Evolutionary conservation across 2,113 vertebrate species (phyloP), one percentile per base, ranked within the genome.

Genomic region (Burhinus bistriatus): DNA sequence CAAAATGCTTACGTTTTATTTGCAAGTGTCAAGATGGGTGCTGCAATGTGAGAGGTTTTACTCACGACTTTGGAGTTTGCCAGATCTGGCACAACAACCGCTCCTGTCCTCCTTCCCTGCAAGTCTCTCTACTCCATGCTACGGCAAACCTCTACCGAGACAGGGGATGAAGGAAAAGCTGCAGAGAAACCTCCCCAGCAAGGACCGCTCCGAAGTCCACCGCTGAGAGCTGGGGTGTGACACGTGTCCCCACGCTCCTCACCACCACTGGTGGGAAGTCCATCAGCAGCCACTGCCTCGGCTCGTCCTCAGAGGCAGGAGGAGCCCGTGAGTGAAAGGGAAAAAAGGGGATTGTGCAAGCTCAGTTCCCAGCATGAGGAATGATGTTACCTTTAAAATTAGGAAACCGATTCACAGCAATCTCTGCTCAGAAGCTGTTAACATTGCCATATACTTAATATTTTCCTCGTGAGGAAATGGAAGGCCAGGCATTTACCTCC

Each of bases 201-300:
- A 71, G 64, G 73, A 21, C 11, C 1, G 2, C 65, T 78, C 61
- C 1, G 1, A 30, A 61, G 13, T 2, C 29, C 11, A 4, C 9
- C 11, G 54, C 54, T 27, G 40, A 57, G 58, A 34, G 32, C 40
- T 36, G 51, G 30, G 27, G 12, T 62, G 27, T 23, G 49, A 27
- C 45, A 9, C 51, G 12, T 0, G 2, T 11, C 47, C 71, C 40
- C 30, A 23, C 1, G 1, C 15, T 36, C 65, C 47, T 6, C 65
- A 21, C 27, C 27, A 5, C 0, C 2, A 15, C 34, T 1, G 3
- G 26, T 25, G 75, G 34, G 26, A 58, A 8, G 42, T 11, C 51
- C 40, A 11, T 3, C 73, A 55, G 62, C 68, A 81, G 52, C 12
- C 6, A 4, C 59, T 29, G 59, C 44, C 38, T 42, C 9, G 3